These are phyloP conservation scores for Dysmachus trigonus DNA, from an alignment of 2,888 invertebrate species.

Conservation along the genomic window DNA sequence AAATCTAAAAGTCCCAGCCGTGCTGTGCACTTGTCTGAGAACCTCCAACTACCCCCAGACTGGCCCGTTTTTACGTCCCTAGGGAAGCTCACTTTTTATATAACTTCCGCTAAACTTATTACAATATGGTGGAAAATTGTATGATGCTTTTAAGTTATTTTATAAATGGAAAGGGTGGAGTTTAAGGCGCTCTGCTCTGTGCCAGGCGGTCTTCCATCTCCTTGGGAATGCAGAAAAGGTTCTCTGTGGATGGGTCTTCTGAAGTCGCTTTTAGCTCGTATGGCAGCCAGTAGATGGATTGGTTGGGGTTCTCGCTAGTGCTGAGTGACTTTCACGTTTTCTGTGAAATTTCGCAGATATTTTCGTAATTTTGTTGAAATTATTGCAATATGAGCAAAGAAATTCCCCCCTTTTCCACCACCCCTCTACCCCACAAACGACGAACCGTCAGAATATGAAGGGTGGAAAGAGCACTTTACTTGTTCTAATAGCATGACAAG, in stretches of 20 bases:
- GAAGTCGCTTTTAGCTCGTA: background rate
- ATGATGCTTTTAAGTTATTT: conserved; percentile 11
- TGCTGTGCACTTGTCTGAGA: background rate
- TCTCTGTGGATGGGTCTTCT: background rate
- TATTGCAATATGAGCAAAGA: background rate
- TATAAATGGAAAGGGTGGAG: background rate
- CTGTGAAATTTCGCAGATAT: background rate
- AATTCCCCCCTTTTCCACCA: background rate
- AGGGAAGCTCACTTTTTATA: background rate
- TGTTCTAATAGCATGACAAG: background rate
- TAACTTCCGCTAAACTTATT: conserved; percentile 18
- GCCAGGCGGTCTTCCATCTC: background rate
- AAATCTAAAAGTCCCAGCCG: background rate
- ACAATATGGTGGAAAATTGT: conserved; percentile 9
- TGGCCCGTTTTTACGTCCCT: background rate
- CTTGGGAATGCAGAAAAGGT: background rate
- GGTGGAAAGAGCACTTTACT: background rate
- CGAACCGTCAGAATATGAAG: background rate
- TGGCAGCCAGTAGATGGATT: background rate
- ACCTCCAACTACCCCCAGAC: background rate
- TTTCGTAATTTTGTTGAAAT: background rate
- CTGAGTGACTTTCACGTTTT: background rate
- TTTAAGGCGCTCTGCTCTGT: background rate
- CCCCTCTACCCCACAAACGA: background rate
- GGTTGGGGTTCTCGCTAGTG: background rate